Evolutionary conservation across 2,113 vertebrate species (phyloP), one percentile per base, ranked within the genome.

Genomic region (Osmerus mordax): DNA sequence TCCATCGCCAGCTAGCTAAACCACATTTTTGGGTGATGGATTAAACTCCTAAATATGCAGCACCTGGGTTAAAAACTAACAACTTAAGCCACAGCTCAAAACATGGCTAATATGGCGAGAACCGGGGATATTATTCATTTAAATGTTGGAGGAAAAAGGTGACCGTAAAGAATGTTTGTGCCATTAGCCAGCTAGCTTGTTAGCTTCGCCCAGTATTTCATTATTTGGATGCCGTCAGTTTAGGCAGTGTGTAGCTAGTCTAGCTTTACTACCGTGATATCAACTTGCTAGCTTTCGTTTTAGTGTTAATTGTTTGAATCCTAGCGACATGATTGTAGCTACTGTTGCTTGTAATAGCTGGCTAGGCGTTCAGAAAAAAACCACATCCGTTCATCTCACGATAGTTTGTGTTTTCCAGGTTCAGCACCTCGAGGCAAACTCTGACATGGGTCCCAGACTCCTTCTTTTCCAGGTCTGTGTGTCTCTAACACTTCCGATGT

Each of bases 401-500:
- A 36, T 36, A 36, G 4, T 15, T n/a, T 28, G 9, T 59, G 60
- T 70, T 25, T 73, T 78, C 0, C 72, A 92, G 91, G 87, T 92
- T 92, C 89, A 95, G 95, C 83, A 95, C 95, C 55, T 96, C 96
- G 74, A 87, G 94, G 47, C 95, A 95, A 89, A 96, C 96, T 0
- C 92, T 97, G 63, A 95, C 95, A 0, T 97, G 96, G 95, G 94
- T 95, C 59, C 94, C 95, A 1, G 96, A 97, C 86, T 95, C 96
- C 3, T 97, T 96, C 63, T 97, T 97, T 80, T 95, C 95, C 81
- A 97, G 96, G 96, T 96, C 25, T 55, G 80, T 74, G 25, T 3
- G 2, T 47, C 1, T 11, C 41, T 7, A 47, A 47, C 41, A 47
- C 9, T 47, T 12, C 41, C 41, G 29, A 29, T 7, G 2, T 3